phyloP scores from a whole-genome alignment of 2,888 invertebrate genomes.

The Ganaspis brasiliensis region DNA sequence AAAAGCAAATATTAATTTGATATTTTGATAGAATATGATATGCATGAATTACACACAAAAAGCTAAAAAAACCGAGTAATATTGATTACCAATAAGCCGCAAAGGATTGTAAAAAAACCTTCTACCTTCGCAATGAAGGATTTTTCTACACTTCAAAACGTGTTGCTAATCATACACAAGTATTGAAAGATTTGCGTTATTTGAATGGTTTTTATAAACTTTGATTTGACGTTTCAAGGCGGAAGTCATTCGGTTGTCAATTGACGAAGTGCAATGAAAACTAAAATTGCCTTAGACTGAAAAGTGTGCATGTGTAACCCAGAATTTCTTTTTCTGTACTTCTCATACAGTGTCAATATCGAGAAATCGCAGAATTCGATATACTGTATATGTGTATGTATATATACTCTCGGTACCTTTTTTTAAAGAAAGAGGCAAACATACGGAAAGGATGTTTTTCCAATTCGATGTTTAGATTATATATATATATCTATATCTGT shows the following conservation, averaged over 20 bases:
- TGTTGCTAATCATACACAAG: too few relatives aligned
- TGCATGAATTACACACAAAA: too few relatives aligned
- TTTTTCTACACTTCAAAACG: too few relatives aligned
- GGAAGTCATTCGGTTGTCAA: constrained; percentile 5
- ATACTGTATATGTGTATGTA: background rate
- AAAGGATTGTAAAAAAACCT: too few relatives aligned
- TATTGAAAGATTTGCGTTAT: too few relatives aligned
- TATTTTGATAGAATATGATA: too few relatives aligned
- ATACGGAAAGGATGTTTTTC: constrained; percentile 27
- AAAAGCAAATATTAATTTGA: too few relatives aligned
- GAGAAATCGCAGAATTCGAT: constrained; percentile 35
- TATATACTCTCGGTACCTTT: background rate
- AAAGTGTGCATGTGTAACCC: background rate
- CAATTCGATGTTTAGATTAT: constrained; percentile 32
- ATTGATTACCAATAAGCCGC: too few relatives aligned
- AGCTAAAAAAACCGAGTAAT: too few relatives aligned
- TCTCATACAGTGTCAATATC: constrained; percentile 35
- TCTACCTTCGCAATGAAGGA: too few relatives aligned
- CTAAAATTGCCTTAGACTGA: background rate
- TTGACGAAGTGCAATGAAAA: background rate
- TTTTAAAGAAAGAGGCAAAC: constrained; percentile 23
- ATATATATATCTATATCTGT: background rate
- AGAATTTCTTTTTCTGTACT: constrained; percentile 8
- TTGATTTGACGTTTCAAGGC: background rate
- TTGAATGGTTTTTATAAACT: background rate